Conservation (phyloP, 1,140 invertebrate species). For the Caerostris extrusa region DNA sequence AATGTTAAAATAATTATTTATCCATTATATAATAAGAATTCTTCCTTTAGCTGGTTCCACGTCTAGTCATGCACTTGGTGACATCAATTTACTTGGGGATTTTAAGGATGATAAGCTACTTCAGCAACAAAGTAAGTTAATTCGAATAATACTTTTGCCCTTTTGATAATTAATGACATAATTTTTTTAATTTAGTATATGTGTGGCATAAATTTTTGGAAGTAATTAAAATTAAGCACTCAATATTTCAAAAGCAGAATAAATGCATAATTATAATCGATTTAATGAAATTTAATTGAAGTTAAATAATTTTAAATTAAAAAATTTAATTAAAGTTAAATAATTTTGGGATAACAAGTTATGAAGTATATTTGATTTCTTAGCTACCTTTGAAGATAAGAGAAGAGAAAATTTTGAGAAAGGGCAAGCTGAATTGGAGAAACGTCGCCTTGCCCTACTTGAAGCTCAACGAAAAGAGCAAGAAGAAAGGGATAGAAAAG, state of each 20-base stretch:
- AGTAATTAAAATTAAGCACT: not conserved
- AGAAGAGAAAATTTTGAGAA: slow-evolving; percentile 98
- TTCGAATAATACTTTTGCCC: not conserved
- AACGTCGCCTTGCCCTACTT: slow-evolving; percentile 91
- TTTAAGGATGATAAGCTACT: slow-evolving; percentile 73
- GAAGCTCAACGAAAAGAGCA: slow-evolving; percentile 94
- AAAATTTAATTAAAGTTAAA: slow-evolving; percentile 11
- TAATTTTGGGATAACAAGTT: not conserved
- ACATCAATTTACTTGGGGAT: slow-evolving; percentile 73
- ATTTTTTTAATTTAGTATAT: not conserved
- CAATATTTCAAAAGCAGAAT: not conserved
- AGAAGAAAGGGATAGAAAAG: slow-evolving; percentile 95
- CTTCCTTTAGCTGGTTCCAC: slow-evolving; percentile 62
- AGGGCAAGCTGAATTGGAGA: slow-evolving; percentile 97
- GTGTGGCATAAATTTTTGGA: not conserved
- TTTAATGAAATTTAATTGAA: not conserved
- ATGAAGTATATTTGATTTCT: not conserved
- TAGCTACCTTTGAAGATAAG: slow-evolving; percentile 97
- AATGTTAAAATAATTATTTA: too few species aligned
- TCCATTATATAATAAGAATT: not conserved
- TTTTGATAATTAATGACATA: not conserved
- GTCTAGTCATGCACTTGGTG: slow-evolving; percentile 70
- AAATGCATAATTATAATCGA: not conserved
- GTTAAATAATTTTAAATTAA: not conserved
- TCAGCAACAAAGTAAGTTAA: slow-evolving; percentile 73